A percentile compares a stretch with the other conserved stretches of the same genome.
Evolutionary conservation across 2,113 vertebrate genomes (phyloP).

Genomic region (Microcebus jonahi): DNA sequence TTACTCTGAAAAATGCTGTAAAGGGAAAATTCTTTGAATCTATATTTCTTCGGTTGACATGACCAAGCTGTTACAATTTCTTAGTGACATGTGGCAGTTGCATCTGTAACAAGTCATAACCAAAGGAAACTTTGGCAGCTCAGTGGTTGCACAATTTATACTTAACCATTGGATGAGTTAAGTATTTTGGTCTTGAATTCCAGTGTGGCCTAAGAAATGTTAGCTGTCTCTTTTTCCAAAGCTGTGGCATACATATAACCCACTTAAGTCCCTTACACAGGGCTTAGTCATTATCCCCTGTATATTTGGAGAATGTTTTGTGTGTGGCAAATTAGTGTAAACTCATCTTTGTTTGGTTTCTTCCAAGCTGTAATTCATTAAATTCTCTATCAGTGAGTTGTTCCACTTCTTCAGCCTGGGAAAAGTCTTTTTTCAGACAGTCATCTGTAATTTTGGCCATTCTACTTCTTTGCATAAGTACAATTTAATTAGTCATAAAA

Average conservation of each 20-base stretch:
- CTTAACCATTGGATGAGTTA: slow-evolving; percentile 53
- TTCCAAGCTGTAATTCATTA: slow-evolving; percentile 68
- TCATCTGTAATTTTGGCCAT: slow-evolving; percentile 48
- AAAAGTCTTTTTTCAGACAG: slow-evolving; percentile 69
- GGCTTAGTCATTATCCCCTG: slow-evolving; percentile 60
- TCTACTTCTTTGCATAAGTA: not conserved
- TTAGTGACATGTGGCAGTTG: slow-evolving; percentile 43
- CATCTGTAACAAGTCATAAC: slow-evolving; percentile 60
- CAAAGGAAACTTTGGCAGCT: slow-evolving; percentile 46
- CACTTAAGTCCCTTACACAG: slow-evolving; percentile 19
- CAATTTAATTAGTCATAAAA: slow-evolving; percentile 58
- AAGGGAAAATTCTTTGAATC: slow-evolving; percentile 62
- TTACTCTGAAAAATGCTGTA: slow-evolving; percentile 57
- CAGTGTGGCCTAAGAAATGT: slow-evolving; percentile 64
- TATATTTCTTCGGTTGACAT: slow-evolving; percentile 58
- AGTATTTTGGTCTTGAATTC: slow-evolving; percentile 71
- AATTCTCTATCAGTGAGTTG: slow-evolving; percentile 54
- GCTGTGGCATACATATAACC: slow-evolving; percentile 47
- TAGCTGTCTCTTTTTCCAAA: slow-evolving; percentile 69
- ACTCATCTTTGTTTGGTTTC: slow-evolving; percentile 62
- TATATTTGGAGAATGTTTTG: slow-evolving; percentile 61
- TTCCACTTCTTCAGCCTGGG: slow-evolving; percentile 58
- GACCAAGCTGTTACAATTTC: slow-evolving; percentile 49
- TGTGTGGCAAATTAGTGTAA: slow-evolving; percentile 72
- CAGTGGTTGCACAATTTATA: slow-evolving; percentile 49